These are phyloP conservation scores for Cnemophilus loriae DNA, from an alignment of 2,113 vertebrate genomes.

Conservation along the genomic window DNA sequence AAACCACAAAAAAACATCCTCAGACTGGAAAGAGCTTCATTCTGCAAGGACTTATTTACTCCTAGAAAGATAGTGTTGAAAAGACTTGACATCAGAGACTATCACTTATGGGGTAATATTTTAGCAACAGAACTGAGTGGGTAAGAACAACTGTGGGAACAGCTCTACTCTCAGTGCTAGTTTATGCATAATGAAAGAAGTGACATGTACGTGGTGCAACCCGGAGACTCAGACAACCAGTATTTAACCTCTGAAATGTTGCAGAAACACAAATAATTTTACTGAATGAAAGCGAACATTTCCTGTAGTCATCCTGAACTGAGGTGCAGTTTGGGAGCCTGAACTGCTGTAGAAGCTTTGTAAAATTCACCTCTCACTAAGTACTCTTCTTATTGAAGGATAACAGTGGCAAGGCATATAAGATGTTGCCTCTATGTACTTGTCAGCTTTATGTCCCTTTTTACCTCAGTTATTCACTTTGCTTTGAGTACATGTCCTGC, in stretches of 20 bases:
- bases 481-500: background rate
- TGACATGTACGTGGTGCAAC: slow-evolving; percentile 55
- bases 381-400: background rate
- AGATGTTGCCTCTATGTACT: background rate
- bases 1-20: slow-evolving; percentile 23
- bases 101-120: slow-evolving; percentile 70
- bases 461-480: background rate
- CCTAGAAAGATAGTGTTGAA: slow-evolving; percentile 66
- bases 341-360: background rate
- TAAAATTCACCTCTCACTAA: background rate
- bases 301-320: background rate
- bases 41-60: slow-evolving; percentile 68
- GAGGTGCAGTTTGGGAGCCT: background rate
- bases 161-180: slow-evolving; percentile 43
- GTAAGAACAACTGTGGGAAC: slow-evolving; percentile 68
- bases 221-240: slow-evolving; percentile 43
- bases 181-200: slow-evolving; percentile 67
- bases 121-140: slow-evolving; percentile 70
- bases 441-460: background rate
- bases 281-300: background rate
- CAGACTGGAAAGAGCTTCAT: slow-evolving; percentile 42
- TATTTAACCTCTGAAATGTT: slow-evolving; percentile 47
- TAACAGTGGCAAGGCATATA: background rate
- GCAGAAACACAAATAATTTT: slow-evolving; percentile 12
- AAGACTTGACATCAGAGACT: slow-evolving; percentile 69